Evolutionary conservation across 2,113 vertebrate genomes (phyloP).

Genomic region (Neodontobutis hainanensis): DNA sequence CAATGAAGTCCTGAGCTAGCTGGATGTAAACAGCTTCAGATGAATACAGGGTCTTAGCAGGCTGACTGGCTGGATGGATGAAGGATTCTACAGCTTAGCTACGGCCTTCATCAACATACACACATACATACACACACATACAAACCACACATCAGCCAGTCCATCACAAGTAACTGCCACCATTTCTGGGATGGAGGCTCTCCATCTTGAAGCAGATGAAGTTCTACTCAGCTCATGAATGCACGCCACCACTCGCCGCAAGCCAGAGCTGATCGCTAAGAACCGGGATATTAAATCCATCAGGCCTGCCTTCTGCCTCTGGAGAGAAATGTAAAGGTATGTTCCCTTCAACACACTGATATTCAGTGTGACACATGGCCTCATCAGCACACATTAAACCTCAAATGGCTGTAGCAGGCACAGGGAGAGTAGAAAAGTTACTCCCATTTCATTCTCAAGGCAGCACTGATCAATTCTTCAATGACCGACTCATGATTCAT

Average conservation of each 20-base stretch:
- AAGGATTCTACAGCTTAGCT: slow-evolving; percentile 44
- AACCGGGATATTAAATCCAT: slow-evolving; percentile 18
- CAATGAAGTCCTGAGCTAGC: slow-evolving; percentile 27
- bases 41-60: slow-evolving; percentile 48
- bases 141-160: slow-evolving; percentile 3
- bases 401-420: not conserved
- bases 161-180: slow-evolving; percentile 32
- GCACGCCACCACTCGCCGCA: not conserved
- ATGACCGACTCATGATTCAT: no score
- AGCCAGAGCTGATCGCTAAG: slow-evolving; percentile 9
- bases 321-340: not conserved
- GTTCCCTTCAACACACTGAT: slow-evolving; percentile 1
- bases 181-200: slow-evolving; percentile 5
- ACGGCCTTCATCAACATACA: slow-evolving; percentile 29
- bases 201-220: slow-evolving; percentile 28
- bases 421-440: not conserved
- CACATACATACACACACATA: slow-evolving; percentile 23
- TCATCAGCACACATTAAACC: not conserved
- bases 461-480: no score
- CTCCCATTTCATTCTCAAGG: no score
- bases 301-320: not conserved
- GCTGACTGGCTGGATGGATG: slow-evolving; percentile 33
- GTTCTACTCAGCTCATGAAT: slow-evolving; percentile 34
- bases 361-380: not conserved
- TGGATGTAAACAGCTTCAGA: slow-evolving; percentile 56